Conservation (phyloP, 1,140 invertebrate species). For the Pachyrhynchus sulphureomaculatus region DNA sequence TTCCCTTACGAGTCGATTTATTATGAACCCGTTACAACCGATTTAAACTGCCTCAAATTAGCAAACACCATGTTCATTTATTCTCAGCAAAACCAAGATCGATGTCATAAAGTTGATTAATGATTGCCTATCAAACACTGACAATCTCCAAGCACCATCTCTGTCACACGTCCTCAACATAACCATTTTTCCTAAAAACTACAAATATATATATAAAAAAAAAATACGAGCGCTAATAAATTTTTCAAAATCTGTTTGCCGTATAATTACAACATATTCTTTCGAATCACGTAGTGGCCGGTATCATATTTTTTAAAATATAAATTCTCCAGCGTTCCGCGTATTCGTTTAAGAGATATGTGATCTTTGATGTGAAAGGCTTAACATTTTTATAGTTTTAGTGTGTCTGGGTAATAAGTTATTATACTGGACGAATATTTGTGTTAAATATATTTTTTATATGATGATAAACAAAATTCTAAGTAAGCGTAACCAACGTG, state of each 20-base stretch:
- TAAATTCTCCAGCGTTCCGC: constrained; percentile 30
- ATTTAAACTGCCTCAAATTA: too few species aligned
- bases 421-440: too few species aligned
- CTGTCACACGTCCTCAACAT: constrained; percentile 19
- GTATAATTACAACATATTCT: constrained; percentile 35
- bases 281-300: constrained; percentile 31
- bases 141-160: constrained; percentile 21
- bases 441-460: too few species aligned
- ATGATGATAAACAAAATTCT: too few species aligned
- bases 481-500: too few species aligned
- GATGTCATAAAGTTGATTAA: too few species aligned
- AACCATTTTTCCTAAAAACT: constrained; percentile 14
- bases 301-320: constrained; percentile 35
- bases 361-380: constrained; percentile 24
- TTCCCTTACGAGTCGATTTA: too few species aligned
- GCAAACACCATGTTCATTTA: too few species aligned
- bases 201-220: constrained; percentile 15
- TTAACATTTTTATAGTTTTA: constrained; percentile 16
- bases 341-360: constrained; percentile 26
- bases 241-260: constrained; percentile 28
- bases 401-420: too few species aligned
- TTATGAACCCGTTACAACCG: too few species aligned
- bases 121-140: not conserved
- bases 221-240: constrained; percentile 22
- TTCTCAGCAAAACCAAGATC: too few species aligned